A percentile compares a stretch with the other conserved stretches of the same genome.
phyloP scores from a whole-genome alignment of 2,797 vertebrate genomes.

The Mallotus villosus region DNA sequence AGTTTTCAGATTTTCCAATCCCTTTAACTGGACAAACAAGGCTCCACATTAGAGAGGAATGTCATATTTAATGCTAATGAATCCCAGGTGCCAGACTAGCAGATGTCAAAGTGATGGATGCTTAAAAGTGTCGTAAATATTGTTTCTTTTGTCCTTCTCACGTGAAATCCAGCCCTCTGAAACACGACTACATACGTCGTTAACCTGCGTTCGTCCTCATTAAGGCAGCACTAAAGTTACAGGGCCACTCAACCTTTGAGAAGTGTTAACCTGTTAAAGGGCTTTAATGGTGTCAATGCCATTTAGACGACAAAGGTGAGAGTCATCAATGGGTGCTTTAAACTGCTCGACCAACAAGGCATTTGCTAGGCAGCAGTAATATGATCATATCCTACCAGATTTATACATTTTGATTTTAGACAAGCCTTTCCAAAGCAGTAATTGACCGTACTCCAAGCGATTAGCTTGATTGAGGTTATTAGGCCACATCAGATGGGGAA shows the following conservation, averaged over 20 bases:
- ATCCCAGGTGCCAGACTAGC: constrained; percentile 72
- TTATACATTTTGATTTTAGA: too few species aligned
- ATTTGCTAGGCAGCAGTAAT: constrained; percentile 14
- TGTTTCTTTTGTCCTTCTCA: constrained; percentile 64
- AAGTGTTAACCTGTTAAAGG: constrained; percentile 70
- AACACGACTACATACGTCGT: constrained; percentile 70
- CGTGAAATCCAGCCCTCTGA: constrained; percentile 58
- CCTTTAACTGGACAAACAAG: constrained; percentile 47
- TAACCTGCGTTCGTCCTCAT: constrained; percentile 77
- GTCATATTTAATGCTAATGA: constrained; percentile 74
- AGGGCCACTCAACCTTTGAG: constrained; percentile 57
- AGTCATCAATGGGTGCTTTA: constrained; percentile 55
- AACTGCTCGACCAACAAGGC: constrained; percentile 22
- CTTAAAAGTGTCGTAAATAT: constrained; percentile 75
- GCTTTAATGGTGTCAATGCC: constrained; percentile 67
- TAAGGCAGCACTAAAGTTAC: constrained; percentile 73
- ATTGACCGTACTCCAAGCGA: too few species aligned
- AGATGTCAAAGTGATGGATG: constrained; percentile 79
- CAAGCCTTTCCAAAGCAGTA: too few species aligned
- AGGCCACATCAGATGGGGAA: too few species aligned
- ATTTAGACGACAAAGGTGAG: constrained; percentile 54
- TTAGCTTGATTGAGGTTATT: too few species aligned
- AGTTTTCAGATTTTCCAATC: constrained; percentile 14
- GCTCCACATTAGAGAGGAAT: constrained; percentile 59
- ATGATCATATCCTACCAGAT: constrained; percentile 5